A percentile compares a stretch with the other conserved stretches of the same genome.
phyloP scores from a whole-genome alignment of 2,797 vertebrate species.

The Sebastes kiyomatsui region DNA sequence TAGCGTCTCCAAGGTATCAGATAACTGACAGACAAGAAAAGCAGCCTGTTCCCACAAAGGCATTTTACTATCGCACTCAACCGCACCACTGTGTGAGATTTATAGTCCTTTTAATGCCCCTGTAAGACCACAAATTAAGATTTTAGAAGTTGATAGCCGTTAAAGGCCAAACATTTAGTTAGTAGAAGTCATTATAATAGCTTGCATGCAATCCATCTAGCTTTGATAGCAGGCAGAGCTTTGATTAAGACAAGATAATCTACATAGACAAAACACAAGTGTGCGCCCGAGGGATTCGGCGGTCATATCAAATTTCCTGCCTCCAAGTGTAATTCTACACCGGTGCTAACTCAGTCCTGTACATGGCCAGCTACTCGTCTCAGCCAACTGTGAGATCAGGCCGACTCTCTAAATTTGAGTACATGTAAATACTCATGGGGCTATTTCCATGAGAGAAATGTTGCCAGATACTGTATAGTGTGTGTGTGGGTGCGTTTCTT shows the following conservation, averaged over 20 bases:
- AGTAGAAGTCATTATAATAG: conserved; percentile 2
- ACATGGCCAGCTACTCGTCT: conserved; percentile 43
- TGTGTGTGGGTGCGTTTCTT: conserved; percentile 10
- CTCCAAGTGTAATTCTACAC: conserved; percentile 82
- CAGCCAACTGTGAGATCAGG: conserved; percentile 56
- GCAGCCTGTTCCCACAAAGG: conserved; percentile 35
- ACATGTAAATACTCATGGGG: conserved; percentile 60
- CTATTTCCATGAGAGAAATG: conserved; percentile 52
- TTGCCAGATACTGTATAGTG: not conserved
- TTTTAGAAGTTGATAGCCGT: not conserved
- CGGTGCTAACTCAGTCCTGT: conserved; percentile 72
- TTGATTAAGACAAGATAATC: conserved; percentile 69
- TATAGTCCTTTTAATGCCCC: not conserved
- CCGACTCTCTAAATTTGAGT: conserved; percentile 64
- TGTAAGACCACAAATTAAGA: not conserved
- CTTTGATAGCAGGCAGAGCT: conserved; percentile 37
- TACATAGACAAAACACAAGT: conserved; percentile 71
- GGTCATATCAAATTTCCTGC: conserved; percentile 76
- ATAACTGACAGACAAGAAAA: conserved; percentile 41
- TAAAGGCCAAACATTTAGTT: conserved; percentile 5
- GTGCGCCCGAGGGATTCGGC: conserved; percentile 45
- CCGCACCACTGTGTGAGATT: conserved; percentile 14
- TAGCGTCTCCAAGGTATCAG: conserved; percentile 34
- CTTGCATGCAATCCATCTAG: not conserved
- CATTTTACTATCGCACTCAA: conserved; percentile 33